These are phyloP conservation scores for Zosterops pallidus DNA, from an alignment of 2,113 vertebrate species.

Conservation along the genomic window DNA sequence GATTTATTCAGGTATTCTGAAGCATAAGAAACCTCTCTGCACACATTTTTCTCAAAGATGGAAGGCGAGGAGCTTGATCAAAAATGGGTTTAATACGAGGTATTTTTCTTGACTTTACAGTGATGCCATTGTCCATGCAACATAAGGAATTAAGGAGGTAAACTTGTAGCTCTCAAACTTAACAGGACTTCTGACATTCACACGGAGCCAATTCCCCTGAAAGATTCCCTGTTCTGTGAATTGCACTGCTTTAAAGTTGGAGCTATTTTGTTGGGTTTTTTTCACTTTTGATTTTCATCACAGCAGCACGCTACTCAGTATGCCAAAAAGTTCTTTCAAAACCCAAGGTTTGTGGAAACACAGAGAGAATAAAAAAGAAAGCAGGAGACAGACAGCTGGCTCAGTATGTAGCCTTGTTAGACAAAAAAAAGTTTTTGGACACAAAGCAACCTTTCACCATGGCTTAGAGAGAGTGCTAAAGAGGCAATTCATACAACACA, in stretches of 20 bases:
- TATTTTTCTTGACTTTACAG: slow-evolving; percentile 20
- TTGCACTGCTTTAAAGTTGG: slow-evolving; percentile 8
- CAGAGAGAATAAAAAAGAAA: slow-evolving; percentile 40
- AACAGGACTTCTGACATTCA: slow-evolving; percentile 5
- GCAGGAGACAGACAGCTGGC: slow-evolving; percentile 30
- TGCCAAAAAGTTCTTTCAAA: slow-evolving; percentile 43
- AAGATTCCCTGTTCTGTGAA: slow-evolving; percentile 42
- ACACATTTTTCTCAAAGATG: slow-evolving; percentile 2
- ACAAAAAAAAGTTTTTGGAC: slow-evolving; percentile 43
- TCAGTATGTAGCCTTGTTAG: slow-evolving; percentile 31
- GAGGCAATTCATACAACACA: neutral
- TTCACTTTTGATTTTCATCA: slow-evolving; percentile 45
- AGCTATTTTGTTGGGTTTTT: neutral
- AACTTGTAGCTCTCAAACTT: slow-evolving; percentile 58
- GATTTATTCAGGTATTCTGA: slow-evolving; percentile 34
- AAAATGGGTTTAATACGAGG: neutral
- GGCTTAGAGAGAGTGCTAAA: slow-evolving; percentile 4
- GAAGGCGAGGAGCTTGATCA: neutral
- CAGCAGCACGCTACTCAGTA: slow-evolving; percentile 40
- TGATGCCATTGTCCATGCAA: slow-evolving; percentile 45
- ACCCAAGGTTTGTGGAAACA: slow-evolving; percentile 35
- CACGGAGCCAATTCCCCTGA: slow-evolving; percentile 27
- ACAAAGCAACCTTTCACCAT: slow-evolving; percentile 34
- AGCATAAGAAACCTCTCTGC: slow-evolving; percentile 4
- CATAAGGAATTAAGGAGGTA: slow-evolving; percentile 40